Evolutionary conservation across 2,797 vertebrate genomes (phyloP).

Genomic region (Myotis daubentonii): DNA sequence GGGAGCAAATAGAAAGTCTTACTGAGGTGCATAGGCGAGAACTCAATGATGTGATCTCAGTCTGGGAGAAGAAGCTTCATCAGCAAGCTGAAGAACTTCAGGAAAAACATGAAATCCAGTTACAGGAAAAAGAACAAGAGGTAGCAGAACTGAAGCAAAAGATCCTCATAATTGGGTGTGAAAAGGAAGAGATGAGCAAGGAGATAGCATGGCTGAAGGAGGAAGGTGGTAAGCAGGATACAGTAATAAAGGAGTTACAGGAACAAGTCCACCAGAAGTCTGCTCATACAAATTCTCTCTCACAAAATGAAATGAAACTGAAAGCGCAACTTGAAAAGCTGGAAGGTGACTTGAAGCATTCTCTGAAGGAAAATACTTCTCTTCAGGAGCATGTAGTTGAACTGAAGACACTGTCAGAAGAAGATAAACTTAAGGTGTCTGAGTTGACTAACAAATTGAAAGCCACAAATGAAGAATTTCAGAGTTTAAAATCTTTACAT

Average conservation of each 20-base stretch:
- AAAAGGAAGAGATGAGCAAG: conserved; percentile 85
- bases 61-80: conserved; percentile 89
- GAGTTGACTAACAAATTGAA: conserved; percentile 86
- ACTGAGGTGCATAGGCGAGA: conserved; percentile 85
- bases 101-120: conserved; percentile 87
- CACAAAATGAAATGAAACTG: conserved; percentile 86
- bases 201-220: conserved; percentile 89
- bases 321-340: conserved; percentile 89
- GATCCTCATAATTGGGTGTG: conserved; percentile 83
- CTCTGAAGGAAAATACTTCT: conserved; percentile 87
- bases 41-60: conserved; percentile 82
- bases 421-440: conserved; percentile 85
- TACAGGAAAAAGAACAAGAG: conserved; percentile 92
- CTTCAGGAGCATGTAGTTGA: conserved; percentile 88
- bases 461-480: conserved; percentile 86
- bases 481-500: conserved; percentile 83
- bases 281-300: conserved; percentile 85
- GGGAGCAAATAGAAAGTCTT: conserved; percentile 91
- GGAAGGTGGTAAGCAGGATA: conserved; percentile 86
- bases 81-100: conserved; percentile 90
- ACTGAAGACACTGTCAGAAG: conserved; percentile 84
- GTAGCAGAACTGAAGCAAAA: conserved; percentile 88
- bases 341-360: conserved; percentile 89
- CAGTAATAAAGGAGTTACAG: conserved; percentile 89
- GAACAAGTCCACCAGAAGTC: conserved; percentile 90